Percentiles rank a stretch among this genome's conserved stretches.
Evolutionary conservation across 2,113 vertebrate genomes (phyloP).

Genomic region (Pseudorhombus dupliciocellatus): DNA sequence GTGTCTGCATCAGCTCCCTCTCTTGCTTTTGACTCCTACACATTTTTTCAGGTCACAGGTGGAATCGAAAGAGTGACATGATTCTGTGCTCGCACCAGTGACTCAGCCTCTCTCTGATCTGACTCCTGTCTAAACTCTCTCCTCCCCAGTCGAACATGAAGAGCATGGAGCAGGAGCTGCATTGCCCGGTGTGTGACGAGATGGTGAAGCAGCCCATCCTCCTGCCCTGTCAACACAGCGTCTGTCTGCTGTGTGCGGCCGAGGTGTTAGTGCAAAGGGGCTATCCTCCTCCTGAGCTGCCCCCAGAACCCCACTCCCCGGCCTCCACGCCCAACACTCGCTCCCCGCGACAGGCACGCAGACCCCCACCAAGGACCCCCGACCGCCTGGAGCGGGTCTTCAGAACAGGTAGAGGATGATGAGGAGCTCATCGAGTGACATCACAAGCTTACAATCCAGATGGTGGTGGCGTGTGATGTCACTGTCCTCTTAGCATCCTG

Average conservation of each 20-base stretch:
- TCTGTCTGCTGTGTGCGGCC: constrained; percentile 92
- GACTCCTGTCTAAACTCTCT: background rate
- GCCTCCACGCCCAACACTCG: constrained; percentile 90
- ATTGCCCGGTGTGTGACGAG: constrained; percentile 93
- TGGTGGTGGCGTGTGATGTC: constrained; percentile 7
- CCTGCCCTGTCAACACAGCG: constrained; percentile 92
- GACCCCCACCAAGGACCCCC: constrained; percentile 84
- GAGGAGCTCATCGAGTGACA: background rate
- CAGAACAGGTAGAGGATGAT: constrained; percentile 83
- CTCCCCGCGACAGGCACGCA: constrained; percentile 88
- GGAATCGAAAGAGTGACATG: constrained; percentile 4
- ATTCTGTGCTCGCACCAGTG: constrained; percentile 35
- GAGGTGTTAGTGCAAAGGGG: constrained; percentile 93
- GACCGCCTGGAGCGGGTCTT: constrained; percentile 91
- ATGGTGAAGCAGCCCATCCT: constrained; percentile 96
- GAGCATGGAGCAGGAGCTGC: constrained; percentile 94
- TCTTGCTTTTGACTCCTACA: constrained; percentile 18
- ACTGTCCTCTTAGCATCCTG: background rate
- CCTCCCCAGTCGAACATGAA: constrained; percentile 92
- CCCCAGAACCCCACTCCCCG: constrained; percentile 90
- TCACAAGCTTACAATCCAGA: background rate
- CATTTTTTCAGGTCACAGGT: constrained; percentile 31
- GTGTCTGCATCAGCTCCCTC: constrained; percentile 1
- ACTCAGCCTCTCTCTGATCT: constrained; percentile 41
- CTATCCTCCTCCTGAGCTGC: constrained; percentile 87